A percentile compares a stretch with the other conserved stretches of the same genome.
These are phyloP conservation scores for Ceratothoa steindachneri DNA, from an alignment of 2,888 invertebrate genomes.

Conservation along the genomic window DNA sequence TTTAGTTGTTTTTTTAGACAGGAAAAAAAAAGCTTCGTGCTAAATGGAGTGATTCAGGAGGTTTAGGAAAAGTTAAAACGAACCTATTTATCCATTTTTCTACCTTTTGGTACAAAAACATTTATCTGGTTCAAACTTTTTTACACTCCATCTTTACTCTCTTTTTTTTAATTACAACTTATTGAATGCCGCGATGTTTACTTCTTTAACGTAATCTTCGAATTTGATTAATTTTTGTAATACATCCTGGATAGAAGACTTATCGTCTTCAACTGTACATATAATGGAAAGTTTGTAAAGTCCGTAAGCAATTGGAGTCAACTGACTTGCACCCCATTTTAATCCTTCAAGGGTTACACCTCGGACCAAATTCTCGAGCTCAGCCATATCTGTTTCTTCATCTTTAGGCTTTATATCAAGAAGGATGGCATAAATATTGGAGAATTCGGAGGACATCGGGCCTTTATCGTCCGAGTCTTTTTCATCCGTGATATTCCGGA, in stretches of 20 bases:
- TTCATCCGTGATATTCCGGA: not conserved
- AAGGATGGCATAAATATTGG: not conserved
- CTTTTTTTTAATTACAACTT: no score
- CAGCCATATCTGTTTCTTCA: not conserved
- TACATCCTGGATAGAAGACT: not conserved
- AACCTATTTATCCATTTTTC: no score
- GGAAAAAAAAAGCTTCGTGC: no score
- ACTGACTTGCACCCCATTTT: conserved; percentile 6
- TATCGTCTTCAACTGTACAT: not conserved
- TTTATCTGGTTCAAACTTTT: no score
- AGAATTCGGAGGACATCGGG: not conserved
- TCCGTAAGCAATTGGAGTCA: not conserved
- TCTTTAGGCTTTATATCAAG: not conserved
- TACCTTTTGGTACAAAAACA: no score
- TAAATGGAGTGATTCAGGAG: no score
- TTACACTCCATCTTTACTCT: no score
- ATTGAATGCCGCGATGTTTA: not conserved
- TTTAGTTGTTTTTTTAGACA: no score
- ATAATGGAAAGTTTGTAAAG: not conserved
- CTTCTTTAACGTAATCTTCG: not conserved
- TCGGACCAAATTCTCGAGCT: not conserved
- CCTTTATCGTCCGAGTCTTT: not conserved
- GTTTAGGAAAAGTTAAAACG: no score
- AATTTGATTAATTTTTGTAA: not conserved
- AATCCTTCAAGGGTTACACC: not conserved